A percentile compares a stretch with the other conserved stretches of the same genome.
These are phyloP conservation scores for Eupithecia tripunctaria DNA, from an alignment of 2,888 invertebrate genomes.

Conservation along the genomic window DNA sequence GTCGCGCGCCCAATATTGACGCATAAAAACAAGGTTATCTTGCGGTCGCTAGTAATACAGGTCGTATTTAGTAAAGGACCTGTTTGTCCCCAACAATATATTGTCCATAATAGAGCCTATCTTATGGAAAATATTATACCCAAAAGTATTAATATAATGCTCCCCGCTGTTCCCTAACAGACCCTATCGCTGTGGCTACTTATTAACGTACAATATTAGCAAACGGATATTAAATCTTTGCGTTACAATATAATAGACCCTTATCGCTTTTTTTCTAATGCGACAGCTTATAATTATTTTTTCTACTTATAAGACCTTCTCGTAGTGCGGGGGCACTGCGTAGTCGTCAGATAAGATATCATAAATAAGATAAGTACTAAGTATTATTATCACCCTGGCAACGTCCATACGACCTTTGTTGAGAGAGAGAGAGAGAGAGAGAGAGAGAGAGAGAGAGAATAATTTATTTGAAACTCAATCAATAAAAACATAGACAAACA, in stretches of 20 bases:
- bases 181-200: slow-evolving; percentile 38
- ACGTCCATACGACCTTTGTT: no score
- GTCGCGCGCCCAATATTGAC: slow-evolving; percentile 28
- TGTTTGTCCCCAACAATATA: slow-evolving; percentile 47
- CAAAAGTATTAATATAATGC: slow-evolving; percentile 50
- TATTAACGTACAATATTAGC: slow-evolving; percentile 32
- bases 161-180: slow-evolving; percentile 43
- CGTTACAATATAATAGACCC: not conserved
- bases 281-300: no score
- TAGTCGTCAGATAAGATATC: no score
- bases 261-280: not conserved
- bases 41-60: slow-evolving; percentile 19
- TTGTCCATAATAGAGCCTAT: slow-evolving; percentile 46
- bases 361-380: no score
- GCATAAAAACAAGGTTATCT: slow-evolving; percentile 28
- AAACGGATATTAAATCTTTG: slow-evolving; percentile 3
- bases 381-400: no score
- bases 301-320: no score
- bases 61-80: slow-evolving; percentile 41
- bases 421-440: no score
- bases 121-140: slow-evolving; percentile 42
- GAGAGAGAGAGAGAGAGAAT: no score
- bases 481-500: no score
- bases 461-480: no score
- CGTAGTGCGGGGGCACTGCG: no score